These are phyloP conservation scores for Clostera curtula DNA, from an alignment of 2,888 invertebrate species.

Conservation along the genomic window DNA sequence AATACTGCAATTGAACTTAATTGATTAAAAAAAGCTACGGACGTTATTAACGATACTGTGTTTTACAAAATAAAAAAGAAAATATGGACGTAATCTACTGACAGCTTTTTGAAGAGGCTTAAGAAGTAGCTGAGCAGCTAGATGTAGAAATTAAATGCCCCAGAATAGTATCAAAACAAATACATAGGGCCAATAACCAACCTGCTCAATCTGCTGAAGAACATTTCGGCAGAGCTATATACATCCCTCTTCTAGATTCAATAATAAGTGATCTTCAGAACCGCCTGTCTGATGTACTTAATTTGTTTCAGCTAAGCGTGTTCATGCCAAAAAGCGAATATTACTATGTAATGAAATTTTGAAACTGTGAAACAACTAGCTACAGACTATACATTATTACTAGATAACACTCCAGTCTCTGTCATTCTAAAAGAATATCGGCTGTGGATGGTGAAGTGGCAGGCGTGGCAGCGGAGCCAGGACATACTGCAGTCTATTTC, in stretches of 20 bases:
- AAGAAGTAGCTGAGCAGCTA: constrained; percentile 19
- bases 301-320: constrained; percentile 18
- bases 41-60: constrained; percentile 19
- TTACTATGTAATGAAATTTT: constrained; percentile 1
- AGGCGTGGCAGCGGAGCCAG: no score
- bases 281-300: constrained; percentile 16
- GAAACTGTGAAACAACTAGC: constrained; percentile 16
- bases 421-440: constrained; percentile 4
- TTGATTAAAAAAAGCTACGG: constrained; percentile 23
- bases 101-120: constrained; percentile 20
- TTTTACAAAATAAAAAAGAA: constrained; percentile 18
- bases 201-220: constrained; percentile 12
- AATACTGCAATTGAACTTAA: constrained; percentile 13
- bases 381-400: constrained; percentile 9
- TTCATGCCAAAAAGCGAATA: constrained; percentile 16
- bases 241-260: constrained; percentile 1
- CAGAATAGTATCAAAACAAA: constrained; percentile 15
- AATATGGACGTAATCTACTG: constrained; percentile 18
- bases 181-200: constrained; percentile 16
- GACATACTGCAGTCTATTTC: constrained; percentile 18
- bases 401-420: constrained; percentile 14
- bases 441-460: constrained; percentile 13
- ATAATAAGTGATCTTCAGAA: constrained; percentile 17
- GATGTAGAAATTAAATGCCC: constrained; percentile 20
- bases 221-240: constrained; percentile 11